Conservation (phyloP, 2,797 vertebrate species). For the Lemur catta region DNA sequence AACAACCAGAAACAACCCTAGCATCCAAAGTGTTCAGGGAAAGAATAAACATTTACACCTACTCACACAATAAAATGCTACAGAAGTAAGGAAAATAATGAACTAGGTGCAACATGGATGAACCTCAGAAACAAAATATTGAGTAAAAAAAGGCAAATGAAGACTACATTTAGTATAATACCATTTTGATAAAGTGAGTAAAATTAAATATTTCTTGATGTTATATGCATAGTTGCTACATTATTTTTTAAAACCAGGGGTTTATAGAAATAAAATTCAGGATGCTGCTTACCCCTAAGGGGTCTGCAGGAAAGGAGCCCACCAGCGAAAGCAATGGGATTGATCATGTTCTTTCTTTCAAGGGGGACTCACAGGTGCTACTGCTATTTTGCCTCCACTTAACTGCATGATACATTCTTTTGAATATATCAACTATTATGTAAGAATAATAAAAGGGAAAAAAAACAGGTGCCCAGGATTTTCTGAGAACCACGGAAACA, state of each 20-base stretch:
- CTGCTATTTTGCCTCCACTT: not conserved
- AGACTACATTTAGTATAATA: not conserved
- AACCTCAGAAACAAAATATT: not conserved
- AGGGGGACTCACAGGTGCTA: not conserved
- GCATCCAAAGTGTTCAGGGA: not conserved
- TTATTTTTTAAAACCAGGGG: not conserved
- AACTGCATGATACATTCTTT: not conserved
- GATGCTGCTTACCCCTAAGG: not conserved
- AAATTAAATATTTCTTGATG: constrained; percentile 4
- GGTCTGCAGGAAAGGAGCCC: not conserved
- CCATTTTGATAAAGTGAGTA: not conserved
- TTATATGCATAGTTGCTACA: not conserved
- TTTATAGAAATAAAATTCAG: not conserved
- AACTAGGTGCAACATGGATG: not conserved
- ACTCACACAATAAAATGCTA: not conserved
- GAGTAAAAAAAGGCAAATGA: not conserved
- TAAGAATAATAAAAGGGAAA: not conserved
- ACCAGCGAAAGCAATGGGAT: not conserved
- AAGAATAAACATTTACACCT: not conserved
- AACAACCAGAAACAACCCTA: not conserved
- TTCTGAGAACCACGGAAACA: constrained; percentile 4
- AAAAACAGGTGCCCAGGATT: not conserved
- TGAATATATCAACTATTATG: not conserved
- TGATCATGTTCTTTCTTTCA: not conserved
- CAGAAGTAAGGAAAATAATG: not conserved